Evolutionary conservation across 2,888 invertebrate species (phyloP).

Genomic region (Perizoma affinitatum): DNA sequence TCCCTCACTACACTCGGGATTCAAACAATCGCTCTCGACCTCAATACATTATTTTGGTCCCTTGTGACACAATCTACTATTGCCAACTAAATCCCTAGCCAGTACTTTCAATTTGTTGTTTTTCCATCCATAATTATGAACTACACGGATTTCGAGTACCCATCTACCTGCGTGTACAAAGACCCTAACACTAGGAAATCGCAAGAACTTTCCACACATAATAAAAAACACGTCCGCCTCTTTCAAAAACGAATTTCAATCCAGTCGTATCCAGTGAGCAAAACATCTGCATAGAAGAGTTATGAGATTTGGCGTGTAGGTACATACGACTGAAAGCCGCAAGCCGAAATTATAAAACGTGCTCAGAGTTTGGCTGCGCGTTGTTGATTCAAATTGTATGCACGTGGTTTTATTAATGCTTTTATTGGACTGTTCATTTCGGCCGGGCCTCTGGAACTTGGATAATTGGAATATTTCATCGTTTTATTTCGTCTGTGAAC

Average conservation of each 20-base stretch:
- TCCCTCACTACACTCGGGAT: too few species aligned
- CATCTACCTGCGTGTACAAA: background rate
- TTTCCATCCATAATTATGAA: too few species aligned
- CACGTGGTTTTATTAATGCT: conserved; percentile 55
- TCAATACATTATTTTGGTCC: too few species aligned
- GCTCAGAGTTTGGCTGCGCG: conserved; percentile 50
- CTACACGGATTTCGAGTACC: too few species aligned
- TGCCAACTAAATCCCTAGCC: too few species aligned
- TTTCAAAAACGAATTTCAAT: conserved; percentile 37
- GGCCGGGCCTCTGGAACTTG: conserved; percentile 42
- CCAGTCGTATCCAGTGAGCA: conserved; percentile 43
- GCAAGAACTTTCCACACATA: conserved; percentile 21
- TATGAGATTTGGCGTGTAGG: conserved; percentile 63
- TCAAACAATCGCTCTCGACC: too few species aligned
- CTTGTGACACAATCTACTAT: too few species aligned
- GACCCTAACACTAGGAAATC: conserved; percentile 2
- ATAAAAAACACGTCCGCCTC: conserved; percentile 29
- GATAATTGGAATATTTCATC: conserved; percentile 46
- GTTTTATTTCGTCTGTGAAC: conserved; percentile 36
- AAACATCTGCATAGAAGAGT: conserved; percentile 54
- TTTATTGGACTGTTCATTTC: conserved; percentile 56
- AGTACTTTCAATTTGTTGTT: too few species aligned
- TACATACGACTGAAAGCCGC: conserved; percentile 51
- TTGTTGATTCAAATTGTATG: conserved; percentile 62
- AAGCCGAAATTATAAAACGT: conserved; percentile 67